Percentiles rank a stretch among this genome's conserved stretches.
These are phyloP conservation scores for Rapana venosa DNA, from an alignment of 2,888 invertebrate genomes.

Conservation along the genomic window DNA sequence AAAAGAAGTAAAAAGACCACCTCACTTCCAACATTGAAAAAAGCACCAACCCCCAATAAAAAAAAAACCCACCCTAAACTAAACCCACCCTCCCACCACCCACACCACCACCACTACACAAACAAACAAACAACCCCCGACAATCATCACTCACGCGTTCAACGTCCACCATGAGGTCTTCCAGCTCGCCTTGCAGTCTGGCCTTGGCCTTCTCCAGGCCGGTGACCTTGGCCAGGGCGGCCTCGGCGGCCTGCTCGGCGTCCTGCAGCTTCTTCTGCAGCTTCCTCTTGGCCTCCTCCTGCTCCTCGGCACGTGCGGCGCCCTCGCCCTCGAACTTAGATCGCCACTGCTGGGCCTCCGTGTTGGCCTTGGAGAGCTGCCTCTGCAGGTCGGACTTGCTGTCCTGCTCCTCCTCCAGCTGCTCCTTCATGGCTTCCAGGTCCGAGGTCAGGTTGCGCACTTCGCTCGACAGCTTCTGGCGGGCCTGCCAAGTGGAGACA, in stretches of 20 bases:
- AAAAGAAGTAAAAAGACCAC: no score
- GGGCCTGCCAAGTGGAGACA: conserved; percentile 55
- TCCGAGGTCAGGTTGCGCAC: conserved; percentile 99
- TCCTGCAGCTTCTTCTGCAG: conserved; percentile 97
- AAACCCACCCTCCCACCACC: background rate
- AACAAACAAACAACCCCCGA: background rate
- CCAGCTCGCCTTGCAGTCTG: conserved; percentile 96
- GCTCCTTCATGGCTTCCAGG: conserved; percentile 98
- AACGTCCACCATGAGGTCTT: conserved; percentile 98
- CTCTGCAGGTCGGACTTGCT: conserved; percentile 99
- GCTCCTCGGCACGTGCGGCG: conserved; percentile 81
- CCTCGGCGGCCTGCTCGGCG: conserved; percentile 97
- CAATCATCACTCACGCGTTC: conserved; percentile 88
- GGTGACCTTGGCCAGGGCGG: conserved; percentile 97
- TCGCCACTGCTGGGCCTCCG: conserved; percentile 97
- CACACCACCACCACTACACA: background rate
- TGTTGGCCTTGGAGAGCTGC: conserved; percentile 98
- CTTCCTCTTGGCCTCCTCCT: conserved; percentile 80
- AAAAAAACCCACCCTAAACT: background rate
- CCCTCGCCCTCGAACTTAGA: conserved; percentile 96
- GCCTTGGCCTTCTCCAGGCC: conserved; percentile 99
- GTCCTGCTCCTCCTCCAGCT: conserved; percentile 99
- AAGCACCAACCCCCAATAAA: no score
- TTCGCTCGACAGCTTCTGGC: conserved; percentile 82
- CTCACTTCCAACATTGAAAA: no score